A percentile compares a stretch with the other conserved stretches of the same genome.
Conservation (phyloP, 2,888 invertebrate genomes). For the Drosophila neutralis region DNA sequence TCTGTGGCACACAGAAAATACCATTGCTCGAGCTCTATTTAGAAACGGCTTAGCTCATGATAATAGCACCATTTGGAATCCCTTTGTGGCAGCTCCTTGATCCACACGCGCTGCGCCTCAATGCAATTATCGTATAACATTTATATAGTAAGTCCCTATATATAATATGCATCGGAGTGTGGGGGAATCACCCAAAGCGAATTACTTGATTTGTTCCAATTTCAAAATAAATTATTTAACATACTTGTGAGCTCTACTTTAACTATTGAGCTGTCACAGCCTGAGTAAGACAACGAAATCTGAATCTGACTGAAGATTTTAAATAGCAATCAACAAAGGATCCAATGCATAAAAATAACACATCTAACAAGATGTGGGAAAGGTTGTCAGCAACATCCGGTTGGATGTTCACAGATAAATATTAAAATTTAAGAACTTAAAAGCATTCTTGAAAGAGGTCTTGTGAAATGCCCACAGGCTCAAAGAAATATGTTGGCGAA, state of each 20-base stretch:
- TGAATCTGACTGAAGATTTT: too few relatives aligned
- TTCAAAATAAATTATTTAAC: not conserved
- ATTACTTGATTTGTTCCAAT: not conserved
- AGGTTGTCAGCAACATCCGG: too few relatives aligned
- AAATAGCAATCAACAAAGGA: too few relatives aligned
- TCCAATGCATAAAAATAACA: too few relatives aligned
- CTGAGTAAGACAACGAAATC: too few relatives aligned
- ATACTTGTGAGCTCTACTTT: not conserved
- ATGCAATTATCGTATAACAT: too few relatives aligned
- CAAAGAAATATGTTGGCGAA: not conserved
- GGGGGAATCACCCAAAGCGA: too few relatives aligned
- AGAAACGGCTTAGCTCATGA: not conserved
- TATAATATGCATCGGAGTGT: too few relatives aligned
- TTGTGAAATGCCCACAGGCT: not conserved
- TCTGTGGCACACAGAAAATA: not conserved
- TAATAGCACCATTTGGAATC: not conserved
- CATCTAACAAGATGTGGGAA: too few relatives aligned
- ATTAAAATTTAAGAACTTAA: too few relatives aligned
- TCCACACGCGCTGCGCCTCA: too few relatives aligned
- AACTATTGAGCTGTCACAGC: not conserved
- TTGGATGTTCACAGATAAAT: not conserved
- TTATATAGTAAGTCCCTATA: too few relatives aligned
- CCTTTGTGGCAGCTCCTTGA: not conserved
- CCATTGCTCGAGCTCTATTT: not conserved
- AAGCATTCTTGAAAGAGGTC: not conserved